These are phyloP conservation scores for Epirrhoe tristata DNA, from an alignment of 2,888 invertebrate species.

Conservation along the genomic window DNA sequence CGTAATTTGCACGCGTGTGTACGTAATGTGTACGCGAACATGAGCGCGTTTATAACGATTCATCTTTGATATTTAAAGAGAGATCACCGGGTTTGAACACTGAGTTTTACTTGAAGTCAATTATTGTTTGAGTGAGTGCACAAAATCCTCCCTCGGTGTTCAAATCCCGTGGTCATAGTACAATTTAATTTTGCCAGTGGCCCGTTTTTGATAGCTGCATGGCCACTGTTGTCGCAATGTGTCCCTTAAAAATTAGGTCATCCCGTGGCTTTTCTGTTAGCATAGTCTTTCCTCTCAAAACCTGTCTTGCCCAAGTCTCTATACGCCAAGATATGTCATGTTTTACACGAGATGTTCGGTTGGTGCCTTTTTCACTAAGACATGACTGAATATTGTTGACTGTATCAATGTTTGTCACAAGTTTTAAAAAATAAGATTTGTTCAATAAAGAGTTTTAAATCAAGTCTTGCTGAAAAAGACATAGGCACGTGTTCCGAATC, in stretches of 20 bases:
- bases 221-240: conserved; percentile 61
- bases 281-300: conserved; percentile 53
- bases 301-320: conserved; percentile 42
- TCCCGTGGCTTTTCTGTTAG: conserved; percentile 72
- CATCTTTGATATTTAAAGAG: background rate
- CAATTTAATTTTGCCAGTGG: conserved; percentile 51
- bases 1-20: conserved; percentile 12
- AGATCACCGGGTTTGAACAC: background rate
- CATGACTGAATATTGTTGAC: background rate
- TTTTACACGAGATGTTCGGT: conserved; percentile 50
- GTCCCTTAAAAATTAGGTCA: conserved; percentile 60
- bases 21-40: conserved; percentile 2
- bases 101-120: background rate
- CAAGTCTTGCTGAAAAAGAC: conserved; percentile 12
- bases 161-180: background rate
- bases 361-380: conserved; percentile 16
- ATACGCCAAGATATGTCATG: conserved; percentile 42
- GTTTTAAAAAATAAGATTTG: too few relatives aligned
- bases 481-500: conserved; percentile 22
- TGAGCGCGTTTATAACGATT: background rate
- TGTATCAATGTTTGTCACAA: too few relatives aligned
- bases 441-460: too few relatives aligned
- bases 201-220: conserved; percentile 68
- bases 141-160: background rate
- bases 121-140: background rate